Conservation (phyloP, 2,113 vertebrate species). For the Dromas ardeola region DNA sequence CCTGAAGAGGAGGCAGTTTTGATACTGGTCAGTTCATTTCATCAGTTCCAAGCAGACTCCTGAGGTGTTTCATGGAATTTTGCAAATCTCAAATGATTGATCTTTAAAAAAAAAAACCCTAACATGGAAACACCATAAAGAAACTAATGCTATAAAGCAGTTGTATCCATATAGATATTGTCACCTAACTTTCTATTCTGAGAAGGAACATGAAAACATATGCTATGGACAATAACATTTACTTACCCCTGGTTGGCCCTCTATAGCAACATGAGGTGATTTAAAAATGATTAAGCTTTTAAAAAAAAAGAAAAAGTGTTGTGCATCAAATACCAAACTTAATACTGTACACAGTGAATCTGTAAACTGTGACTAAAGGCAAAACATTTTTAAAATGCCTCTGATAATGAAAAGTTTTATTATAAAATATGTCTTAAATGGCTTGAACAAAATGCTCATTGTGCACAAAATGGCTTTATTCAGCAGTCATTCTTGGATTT, state of each 20-base stretch:
- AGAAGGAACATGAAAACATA: neutral
- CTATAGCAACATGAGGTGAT: neutral
- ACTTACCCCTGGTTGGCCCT: neutral
- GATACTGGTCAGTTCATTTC: neutral
- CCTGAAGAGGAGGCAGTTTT: neutral
- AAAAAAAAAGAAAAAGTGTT: neutral
- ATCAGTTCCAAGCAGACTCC: neutral
- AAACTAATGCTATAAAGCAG: neutral
- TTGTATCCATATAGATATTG: neutral
- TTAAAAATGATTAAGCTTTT: neutral
- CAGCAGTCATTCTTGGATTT: neutral
- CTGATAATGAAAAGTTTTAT: constrained; percentile 39
- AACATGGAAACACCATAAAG: neutral
- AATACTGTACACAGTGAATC: neutral
- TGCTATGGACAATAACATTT: neutral
- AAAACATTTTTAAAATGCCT: constrained; percentile 48
- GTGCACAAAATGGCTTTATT: neutral
- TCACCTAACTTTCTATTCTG: neutral
- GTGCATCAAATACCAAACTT: neutral
- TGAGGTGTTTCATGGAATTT: neutral
- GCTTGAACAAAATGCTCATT: neutral
- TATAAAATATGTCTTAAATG: neutral
- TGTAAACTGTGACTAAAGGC: constrained; percentile 5
- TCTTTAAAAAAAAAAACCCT: neutral
- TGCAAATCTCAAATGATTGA: neutral